phyloP scores from a whole-genome alignment of 2,888 invertebrate species.

The Plemyria rubiginata region DNA sequence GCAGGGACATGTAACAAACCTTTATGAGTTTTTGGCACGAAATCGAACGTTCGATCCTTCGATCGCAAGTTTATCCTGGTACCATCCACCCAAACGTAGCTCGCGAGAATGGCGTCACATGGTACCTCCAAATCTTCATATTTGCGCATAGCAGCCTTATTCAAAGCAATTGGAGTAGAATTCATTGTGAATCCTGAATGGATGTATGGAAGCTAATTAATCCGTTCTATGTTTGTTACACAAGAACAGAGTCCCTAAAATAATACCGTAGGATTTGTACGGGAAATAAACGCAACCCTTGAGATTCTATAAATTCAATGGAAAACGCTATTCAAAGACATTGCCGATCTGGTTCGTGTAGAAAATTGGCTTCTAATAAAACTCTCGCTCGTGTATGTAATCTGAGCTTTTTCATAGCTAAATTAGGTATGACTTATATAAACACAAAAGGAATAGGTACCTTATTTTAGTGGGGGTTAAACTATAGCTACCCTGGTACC shows the following conservation, averaged over 20 bases:
- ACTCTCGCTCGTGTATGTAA: too few relatives aligned
- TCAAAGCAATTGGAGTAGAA: constrained; percentile 66
- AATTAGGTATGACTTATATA: too few relatives aligned
- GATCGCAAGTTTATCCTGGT: constrained; percentile 88
- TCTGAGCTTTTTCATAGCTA: too few relatives aligned
- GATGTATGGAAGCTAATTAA: neutral
- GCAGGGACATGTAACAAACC: constrained; percentile 43
- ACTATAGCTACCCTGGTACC: too few relatives aligned
- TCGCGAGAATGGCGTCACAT: constrained; percentile 85
- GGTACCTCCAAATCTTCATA: constrained; percentile 86
- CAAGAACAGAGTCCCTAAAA: constrained; percentile 3
- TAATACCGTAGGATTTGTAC: neutral
- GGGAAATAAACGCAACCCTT: neutral
- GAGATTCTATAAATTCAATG: neutral
- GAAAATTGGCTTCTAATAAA: neutral
- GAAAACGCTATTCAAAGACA: neutral
- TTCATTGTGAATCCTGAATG: constrained; percentile 62
- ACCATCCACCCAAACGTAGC: constrained; percentile 92
- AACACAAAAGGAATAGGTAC: too few relatives aligned
- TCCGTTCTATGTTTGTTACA: neutral
- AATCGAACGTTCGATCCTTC: constrained; percentile 89
- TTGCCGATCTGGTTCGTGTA: neutral
- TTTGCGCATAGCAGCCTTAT: constrained; percentile 80
- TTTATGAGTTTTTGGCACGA: constrained; percentile 84
- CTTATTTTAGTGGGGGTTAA: too few relatives aligned